phyloP scores from a whole-genome alignment of 2,888 invertebrate species.

The Chirona hameri region DNA sequence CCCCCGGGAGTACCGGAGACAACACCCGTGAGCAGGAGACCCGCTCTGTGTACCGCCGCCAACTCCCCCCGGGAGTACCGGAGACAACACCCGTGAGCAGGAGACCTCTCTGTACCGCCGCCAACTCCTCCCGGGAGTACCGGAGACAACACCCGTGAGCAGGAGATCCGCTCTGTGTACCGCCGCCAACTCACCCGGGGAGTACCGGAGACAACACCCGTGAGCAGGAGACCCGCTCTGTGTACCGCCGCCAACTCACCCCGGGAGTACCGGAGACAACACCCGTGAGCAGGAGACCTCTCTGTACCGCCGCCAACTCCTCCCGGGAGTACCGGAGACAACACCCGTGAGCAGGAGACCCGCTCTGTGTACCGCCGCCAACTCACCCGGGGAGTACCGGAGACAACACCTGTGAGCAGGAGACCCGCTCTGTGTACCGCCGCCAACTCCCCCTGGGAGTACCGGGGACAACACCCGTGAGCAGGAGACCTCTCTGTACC shows the following conservation, averaged over 20 bases:
- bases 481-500: neutral
- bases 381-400: slow-evolving; percentile 87
- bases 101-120: neutral
- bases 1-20: slow-evolving; percentile 85
- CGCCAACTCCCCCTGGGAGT: too few relatives aligned
- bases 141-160: slow-evolving; percentile 60
- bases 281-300: slow-evolving; percentile 43
- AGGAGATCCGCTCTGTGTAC: too few relatives aligned
- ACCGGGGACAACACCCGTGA: neutral
- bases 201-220: neutral
- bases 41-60: too few relatives aligned
- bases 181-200: too few relatives aligned
- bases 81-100: neutral
- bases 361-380: neutral
- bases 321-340: too few relatives aligned
- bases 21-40: slow-evolving; percentile 51
- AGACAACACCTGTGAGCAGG: slow-evolving; percentile 57
- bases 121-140: too few relatives aligned
- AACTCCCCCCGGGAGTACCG: too few relatives aligned
- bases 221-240: neutral
- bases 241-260: neutral
- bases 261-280: slow-evolving; percentile 84
- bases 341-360: neutral
- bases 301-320: too few relatives aligned
- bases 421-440: too few relatives aligned